Base-by-base conservation (phyloP, 2,113 vertebrate species). In the Varanus salvator region DNA sequence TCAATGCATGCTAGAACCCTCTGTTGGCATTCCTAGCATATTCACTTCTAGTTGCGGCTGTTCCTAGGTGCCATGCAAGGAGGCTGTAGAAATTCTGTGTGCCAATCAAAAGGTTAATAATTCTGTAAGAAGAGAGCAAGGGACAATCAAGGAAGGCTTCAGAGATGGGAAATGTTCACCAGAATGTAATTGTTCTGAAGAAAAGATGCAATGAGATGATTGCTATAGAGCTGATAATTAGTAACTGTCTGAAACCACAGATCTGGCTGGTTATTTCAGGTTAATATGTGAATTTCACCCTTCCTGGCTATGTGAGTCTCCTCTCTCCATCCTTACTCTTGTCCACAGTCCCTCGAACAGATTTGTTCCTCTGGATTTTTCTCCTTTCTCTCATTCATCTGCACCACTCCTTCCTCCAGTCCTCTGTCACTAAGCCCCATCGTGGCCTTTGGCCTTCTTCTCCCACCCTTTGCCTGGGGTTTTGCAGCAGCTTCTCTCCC, bases 81-180 rank as follows among this genome's bases (percentile, higher is more conserved):
- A 14, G 17, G 23, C 68, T 72, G 8, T 21, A 52, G 52, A 29
- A 84, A 48, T 14, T 44, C 38, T 50, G 44, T 48, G 12, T 34
- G 52, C 25, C 83, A 84, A 25, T 38, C 54, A 34, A 31, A 86
- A 86, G 25, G 72, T 86, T 86, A 86, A 86, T 64, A 60, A 86
- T 48, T 77, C 72, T 77, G 54, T 23, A 76, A 64, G 85, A 54
- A 34, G 34, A 64, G 72, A 60, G 8, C 54, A 38, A 86, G 85
- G 52, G 77, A 52, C 85, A 86, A 31, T 86, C 72, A 29, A 64
- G 34, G 57, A 48, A 76, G 12, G 52, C n/a, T 64, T 6, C 15
- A 60, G 69, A 60, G 31, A 29, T 17, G 52, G 48, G 52, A 50
- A 23, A 85, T 71, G 71, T n/a, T 85, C 19, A 23, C 81, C n/a